A percentile compares a stretch with the other conserved stretches of the same genome.
Evolutionary conservation across 1,140 invertebrate species (phyloP).

Genomic region (Aphelinus atriplicis): DNA sequence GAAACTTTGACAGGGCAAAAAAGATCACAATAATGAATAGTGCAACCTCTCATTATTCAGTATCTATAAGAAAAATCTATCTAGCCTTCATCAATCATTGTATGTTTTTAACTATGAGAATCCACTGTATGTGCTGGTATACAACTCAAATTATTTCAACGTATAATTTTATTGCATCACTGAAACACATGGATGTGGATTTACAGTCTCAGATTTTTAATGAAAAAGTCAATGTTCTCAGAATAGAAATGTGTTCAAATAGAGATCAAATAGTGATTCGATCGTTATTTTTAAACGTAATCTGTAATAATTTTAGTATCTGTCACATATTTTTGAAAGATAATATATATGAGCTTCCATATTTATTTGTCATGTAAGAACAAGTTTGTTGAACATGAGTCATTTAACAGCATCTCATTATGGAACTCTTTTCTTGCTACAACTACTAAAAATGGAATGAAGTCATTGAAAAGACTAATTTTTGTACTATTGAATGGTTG

Average conservation of each 20-base stretch:
- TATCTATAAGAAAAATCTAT: conserved; percentile 1
- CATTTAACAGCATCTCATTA: conserved; percentile 35
- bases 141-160: conserved; percentile 16
- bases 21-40: conserved; percentile 24
- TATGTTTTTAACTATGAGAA: conserved; percentile 18
- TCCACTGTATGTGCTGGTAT: background rate
- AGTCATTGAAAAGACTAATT: background rate
- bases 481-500: too few relatives aligned
- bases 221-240: background rate
- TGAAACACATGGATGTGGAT: background rate
- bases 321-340: conserved; percentile 24
- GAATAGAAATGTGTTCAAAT: conserved; percentile 7
- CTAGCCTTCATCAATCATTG: conserved; percentile 17
- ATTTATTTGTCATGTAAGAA: conserved; percentile 36
- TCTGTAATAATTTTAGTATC: conserved; percentile 12
- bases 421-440: conserved; percentile 18
- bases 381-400: conserved; percentile 37
- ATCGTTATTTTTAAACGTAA: conserved; percentile 17
- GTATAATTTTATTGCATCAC: conserved; percentile 18
- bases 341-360: conserved; percentile 27
- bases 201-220: background rate
- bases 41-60: conserved; percentile 25
- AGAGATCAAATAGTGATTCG: background rate
- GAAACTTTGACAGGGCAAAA: background rate
- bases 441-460: conserved; percentile 17